Conservation (phyloP, 2,888 invertebrate genomes). For the Trachelus troglodyta region DNA sequence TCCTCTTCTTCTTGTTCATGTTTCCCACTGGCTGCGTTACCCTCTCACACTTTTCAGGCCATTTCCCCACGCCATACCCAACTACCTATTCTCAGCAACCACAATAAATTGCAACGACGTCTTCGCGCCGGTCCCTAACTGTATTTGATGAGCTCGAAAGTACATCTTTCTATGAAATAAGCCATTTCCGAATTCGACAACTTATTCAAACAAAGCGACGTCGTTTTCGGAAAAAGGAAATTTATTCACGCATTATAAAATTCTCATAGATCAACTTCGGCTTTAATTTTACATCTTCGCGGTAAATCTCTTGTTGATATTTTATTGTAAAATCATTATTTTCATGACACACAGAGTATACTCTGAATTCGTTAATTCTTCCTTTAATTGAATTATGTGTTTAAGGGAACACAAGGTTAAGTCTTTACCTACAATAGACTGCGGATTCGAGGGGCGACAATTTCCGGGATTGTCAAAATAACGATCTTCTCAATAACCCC, state of each 20-base stretch:
- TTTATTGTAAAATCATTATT: neutral
- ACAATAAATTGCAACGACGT: neutral
- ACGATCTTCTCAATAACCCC: neutral
- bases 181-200: neutral
- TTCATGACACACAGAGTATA: neutral
- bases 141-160: neutral
- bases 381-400: neutral
- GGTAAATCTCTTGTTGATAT: neutral
- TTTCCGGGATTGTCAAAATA: neutral
- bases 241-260: neutral
- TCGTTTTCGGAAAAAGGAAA: neutral
- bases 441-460: neutral
- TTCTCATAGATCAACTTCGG: neutral
- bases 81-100: neutral
- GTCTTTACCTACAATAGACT: neutral
- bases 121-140: neutral
- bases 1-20: constrained; percentile 22
- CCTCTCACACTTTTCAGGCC: neutral
- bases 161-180: neutral
- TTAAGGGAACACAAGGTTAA: neutral
- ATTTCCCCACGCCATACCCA: neutral
- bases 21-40: constrained; percentile 9
- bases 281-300: neutral
- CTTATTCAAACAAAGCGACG: neutral
- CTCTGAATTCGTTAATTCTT: neutral